phyloP scores from a whole-genome alignment of 1,140 invertebrate genomes.

The Platorchestia sp. region DNA sequence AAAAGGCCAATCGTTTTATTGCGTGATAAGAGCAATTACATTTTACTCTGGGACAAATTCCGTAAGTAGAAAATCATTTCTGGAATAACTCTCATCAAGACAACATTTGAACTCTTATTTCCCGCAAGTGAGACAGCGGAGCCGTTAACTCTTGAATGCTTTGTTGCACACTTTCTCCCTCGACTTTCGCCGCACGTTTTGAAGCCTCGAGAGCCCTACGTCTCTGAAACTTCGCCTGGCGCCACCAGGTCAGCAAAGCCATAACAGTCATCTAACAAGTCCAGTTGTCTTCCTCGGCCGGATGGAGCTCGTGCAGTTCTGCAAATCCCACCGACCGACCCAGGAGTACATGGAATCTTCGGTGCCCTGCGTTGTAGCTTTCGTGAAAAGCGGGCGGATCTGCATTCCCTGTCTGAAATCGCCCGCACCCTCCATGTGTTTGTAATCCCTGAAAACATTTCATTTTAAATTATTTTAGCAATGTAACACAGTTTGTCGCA shows the following conservation, averaged over 20 bases:
- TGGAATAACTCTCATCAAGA: not conserved
- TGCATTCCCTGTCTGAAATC: not conserved
- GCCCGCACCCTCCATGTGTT: too few relatives aligned
- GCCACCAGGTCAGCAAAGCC: constrained; percentile 2
- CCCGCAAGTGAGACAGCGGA: not conserved
- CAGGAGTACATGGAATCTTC: not conserved
- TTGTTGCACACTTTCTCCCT: not conserved
- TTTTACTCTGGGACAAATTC: not conserved
- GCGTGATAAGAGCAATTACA: not conserved
- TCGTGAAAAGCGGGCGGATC: not conserved
- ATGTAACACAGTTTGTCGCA: too few relatives aligned
- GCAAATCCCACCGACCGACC: not conserved
- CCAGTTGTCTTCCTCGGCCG: not conserved
- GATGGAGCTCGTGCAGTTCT: not conserved
- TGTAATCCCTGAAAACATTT: not conserved
- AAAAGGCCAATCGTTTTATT: too few relatives aligned
- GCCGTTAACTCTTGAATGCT: not conserved
- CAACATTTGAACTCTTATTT: not conserved
- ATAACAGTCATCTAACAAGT: constrained; percentile 6
- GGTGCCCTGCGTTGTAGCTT: not conserved
- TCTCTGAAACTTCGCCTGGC: not conserved
- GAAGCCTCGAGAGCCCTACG: not conserved
- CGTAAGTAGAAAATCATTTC: not conserved
- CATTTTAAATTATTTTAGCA: not conserved
- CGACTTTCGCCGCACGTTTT: not conserved